Evolutionary conservation across 30 jellyfish, hydroid and myxozoan species (phyloP).

Genomic region (Aurelia coerulea): DNA sequence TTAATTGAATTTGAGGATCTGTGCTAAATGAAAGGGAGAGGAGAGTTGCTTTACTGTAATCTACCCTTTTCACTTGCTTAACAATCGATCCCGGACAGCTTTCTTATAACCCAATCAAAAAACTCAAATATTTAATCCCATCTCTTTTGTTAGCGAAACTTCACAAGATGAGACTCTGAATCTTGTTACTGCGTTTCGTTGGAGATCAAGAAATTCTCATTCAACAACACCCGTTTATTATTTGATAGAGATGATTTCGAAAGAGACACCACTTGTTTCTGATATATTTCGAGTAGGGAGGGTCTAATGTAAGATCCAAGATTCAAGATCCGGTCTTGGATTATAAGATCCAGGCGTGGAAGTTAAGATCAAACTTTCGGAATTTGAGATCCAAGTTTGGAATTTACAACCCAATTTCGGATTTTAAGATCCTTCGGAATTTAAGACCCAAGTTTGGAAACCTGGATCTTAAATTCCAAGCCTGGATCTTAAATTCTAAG

Average conservation of each 20-base stretch:
- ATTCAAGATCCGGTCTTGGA: no score
- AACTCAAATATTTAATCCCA: constrained; percentile 21
- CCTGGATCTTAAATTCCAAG: no score
- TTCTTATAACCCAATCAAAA: constrained; percentile 46
- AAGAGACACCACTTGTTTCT: no score
- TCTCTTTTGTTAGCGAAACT: constrained; percentile 48
- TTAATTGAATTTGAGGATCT: constrained; percentile 43
- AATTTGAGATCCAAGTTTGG: no score
- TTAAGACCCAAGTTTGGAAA: no score
- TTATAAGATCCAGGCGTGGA: no score
- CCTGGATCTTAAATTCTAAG: no score
- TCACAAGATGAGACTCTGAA: constrained; percentile 52
- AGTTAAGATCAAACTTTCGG: no score
- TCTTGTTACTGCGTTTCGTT: constrained; percentile 56
- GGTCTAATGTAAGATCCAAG: no score
- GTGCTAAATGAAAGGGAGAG: constrained; percentile 19
- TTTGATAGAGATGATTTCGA: not conserved
- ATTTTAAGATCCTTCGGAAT: no score
- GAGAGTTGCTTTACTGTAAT: constrained; percentile 23
- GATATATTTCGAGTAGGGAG: no score
- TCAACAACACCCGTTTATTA: not conserved
- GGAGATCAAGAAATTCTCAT: constrained; percentile 26
- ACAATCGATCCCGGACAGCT: constrained; percentile 70
- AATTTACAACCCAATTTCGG: no score
- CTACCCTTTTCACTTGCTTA: constrained; percentile 39